Evolutionary conservation across 2,113 vertebrate genomes (phyloP).

Genomic region (Gnathonemus echidnorhynchus): DNA sequence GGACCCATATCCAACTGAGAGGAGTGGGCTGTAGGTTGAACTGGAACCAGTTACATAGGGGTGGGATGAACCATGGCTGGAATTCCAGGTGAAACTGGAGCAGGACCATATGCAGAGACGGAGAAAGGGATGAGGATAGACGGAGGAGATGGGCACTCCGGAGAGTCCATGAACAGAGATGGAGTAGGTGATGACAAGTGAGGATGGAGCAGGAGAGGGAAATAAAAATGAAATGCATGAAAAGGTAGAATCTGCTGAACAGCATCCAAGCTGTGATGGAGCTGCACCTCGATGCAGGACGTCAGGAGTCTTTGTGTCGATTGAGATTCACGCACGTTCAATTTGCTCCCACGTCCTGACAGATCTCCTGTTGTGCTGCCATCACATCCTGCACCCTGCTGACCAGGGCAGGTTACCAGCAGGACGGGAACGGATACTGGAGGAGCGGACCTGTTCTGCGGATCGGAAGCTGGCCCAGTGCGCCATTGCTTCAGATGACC

Average conservation of each 20-base stretch:
- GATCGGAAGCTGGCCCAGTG: neutral
- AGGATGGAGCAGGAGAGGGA: neutral
- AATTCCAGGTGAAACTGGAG: neutral
- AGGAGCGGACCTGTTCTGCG: neutral
- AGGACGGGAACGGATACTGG: neutral
- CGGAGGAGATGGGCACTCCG: neutral
- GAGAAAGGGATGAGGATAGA: neutral
- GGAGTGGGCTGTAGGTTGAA: neutral
- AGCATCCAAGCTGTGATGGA: neutral
- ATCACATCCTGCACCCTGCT: neutral
- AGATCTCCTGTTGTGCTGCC: neutral
- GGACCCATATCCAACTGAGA: neutral
- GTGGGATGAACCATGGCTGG: neutral
- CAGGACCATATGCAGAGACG: neutral
- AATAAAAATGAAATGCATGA: neutral
- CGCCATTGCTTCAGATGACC: neutral
- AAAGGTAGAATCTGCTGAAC: neutral
- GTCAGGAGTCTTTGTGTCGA: neutral
- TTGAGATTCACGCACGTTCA: neutral
- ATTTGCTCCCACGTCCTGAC: neutral
- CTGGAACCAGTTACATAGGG: neutral
- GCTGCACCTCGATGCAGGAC: neutral
- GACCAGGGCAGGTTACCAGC: neutral
- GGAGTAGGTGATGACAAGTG: neutral
- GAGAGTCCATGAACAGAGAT: neutral